Evolutionary conservation across 2,797 vertebrate genomes (phyloP).

Genomic region (Xenopus petersii): DNA sequence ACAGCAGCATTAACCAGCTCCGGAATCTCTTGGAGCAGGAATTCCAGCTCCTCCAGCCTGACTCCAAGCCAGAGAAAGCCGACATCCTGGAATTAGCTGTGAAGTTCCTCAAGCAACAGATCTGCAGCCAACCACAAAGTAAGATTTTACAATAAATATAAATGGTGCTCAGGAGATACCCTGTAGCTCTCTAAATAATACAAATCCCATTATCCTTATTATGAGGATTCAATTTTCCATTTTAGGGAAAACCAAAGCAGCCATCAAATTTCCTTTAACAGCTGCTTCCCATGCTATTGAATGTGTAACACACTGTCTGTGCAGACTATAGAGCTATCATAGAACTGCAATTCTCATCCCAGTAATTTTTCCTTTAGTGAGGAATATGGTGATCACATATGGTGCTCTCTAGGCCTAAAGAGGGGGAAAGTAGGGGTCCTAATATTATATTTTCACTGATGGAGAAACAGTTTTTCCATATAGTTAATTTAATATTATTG

Average conservation of each 20-base stretch:
- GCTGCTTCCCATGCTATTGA: too few species aligned
- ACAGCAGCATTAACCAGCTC: constrained; percentile 67
- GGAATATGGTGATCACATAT: too few species aligned
- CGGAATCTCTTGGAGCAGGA: constrained; percentile 68
- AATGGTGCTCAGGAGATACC: not conserved
- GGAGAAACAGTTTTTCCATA: too few species aligned
- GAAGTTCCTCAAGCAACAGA: constrained; percentile 69
- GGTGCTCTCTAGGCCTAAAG: too few species aligned
- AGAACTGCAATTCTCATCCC: not conserved
- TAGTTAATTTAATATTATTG: not conserved
- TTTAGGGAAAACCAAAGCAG: not conserved
- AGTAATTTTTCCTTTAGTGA: not conserved
- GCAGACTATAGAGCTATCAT: too few species aligned
- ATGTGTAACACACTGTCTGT: too few species aligned
- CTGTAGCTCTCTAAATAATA: not conserved
- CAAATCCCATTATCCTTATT: not conserved
- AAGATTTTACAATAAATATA: not conserved
- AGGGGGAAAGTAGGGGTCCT: too few species aligned
- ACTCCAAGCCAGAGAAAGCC: constrained; percentile 76
- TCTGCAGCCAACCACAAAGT: constrained; percentile 44
- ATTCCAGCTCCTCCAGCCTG: constrained; percentile 65
- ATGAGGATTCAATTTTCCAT: not conserved
- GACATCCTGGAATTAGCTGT: constrained; percentile 77
- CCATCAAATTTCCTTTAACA: too few species aligned
- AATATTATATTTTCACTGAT: too few species aligned